Evolutionary conservation across 2,888 invertebrate genomes (phyloP), one percentile per base, ranked within the genome.

Genomic region (Macropis europaea): DNA sequence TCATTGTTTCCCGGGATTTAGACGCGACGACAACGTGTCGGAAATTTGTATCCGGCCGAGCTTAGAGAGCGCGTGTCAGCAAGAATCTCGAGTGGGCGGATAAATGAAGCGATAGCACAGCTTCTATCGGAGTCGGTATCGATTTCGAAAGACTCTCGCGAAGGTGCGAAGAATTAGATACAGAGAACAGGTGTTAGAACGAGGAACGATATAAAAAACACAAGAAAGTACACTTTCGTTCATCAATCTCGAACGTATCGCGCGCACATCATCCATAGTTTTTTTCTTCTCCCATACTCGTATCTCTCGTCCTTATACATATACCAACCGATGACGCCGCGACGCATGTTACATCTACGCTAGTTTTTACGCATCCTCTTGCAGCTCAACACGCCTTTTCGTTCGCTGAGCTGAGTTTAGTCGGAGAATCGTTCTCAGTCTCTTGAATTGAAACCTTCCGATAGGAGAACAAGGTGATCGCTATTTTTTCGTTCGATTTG

Each of bases 171-270:
- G 28, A 24, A 64, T 36, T 67, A 48, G 60, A 67, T 28, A 53
- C 17, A 40, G n/a, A 73, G 73, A 53, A 67, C 61, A 56, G 48
- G 15, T 63, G 36, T 42, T 34, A 38, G 62, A 73, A 72, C 62
- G 59, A 60, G 70, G 60, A 71, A 70, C 63, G 63, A 73, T 63
- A 73, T 82, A 66, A 79, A n/a, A n/a, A 86, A 87, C 86, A 84
- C 85, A 86, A 85, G 83, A 85, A 87, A 85, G 86, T 86, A 87
- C 81, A 82, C 75, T 83, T 69, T 57, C 69, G 32, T 63, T n/a
- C n/a, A 57, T 84, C 76, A 48, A 30, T 50, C 45, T 45, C 32
- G n/a, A n/a, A n/a, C n/a, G n/a, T n/a, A n/a, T n/a, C n/a, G n/a
- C n/a, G n/a, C n/a, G n/a, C n/a, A n/a, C n/a, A n/a, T n/a, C n/a